phyloP scores from a whole-genome alignment of 1,140 invertebrate genomes.

The Drosophila kurseongensis region DNA sequence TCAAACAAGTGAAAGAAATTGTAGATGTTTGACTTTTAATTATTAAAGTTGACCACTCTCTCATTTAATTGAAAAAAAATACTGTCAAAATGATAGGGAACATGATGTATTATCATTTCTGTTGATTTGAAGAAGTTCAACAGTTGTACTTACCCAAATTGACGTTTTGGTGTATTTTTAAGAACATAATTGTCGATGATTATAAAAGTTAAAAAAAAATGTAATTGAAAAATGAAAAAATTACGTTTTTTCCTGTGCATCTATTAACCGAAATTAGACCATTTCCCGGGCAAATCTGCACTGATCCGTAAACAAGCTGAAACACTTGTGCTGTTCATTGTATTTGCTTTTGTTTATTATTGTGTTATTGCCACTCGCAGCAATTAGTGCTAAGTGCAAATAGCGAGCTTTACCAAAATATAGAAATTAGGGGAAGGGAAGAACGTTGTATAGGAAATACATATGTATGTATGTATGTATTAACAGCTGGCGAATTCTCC shows the following conservation, averaged over 20 bases:
- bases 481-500: not conserved
- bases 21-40: slow-evolving; percentile 15
- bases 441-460: no score
- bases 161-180: not conserved
- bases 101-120: not conserved
- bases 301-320: slow-evolving; percentile 18
- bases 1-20: slow-evolving; percentile 1
- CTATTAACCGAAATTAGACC: slow-evolving; percentile 19
- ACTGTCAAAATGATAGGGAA: slow-evolving; percentile 1
- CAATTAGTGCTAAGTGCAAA: slow-evolving; percentile 30
- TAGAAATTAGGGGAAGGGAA: not conserved
- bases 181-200: no score
- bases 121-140: no score
- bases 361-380: slow-evolving; percentile 23
- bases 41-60: not conserved
- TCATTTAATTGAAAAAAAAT: not conserved
- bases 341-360: slow-evolving; percentile 21
- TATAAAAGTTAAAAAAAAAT: no score
- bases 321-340: slow-evolving; percentile 9
- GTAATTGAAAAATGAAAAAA: not conserved
- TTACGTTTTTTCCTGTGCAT: slow-evolving; percentile 1
- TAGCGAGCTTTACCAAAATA: not conserved
- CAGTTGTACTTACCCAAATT: no score
- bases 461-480: not conserved
- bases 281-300: slow-evolving; percentile 20